A percentile compares a stretch with the other conserved stretches of the same genome.
These are phyloP conservation scores for Rhynchonycteris naso DNA, from an alignment of 2,797 vertebrate genomes.

Conservation along the genomic window DNA sequence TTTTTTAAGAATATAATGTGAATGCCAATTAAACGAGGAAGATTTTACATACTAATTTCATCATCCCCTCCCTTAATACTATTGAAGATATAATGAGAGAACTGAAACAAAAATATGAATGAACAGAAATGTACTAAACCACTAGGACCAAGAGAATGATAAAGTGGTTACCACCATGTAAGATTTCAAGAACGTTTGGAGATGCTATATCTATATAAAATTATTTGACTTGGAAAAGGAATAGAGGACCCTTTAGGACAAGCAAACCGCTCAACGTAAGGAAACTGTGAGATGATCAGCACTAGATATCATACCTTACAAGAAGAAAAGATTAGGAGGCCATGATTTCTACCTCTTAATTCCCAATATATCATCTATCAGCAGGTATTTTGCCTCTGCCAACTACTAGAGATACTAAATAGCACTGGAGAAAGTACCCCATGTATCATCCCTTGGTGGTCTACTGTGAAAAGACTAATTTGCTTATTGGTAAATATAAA, in stretches of 20 bases:
- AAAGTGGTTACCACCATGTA: background rate
- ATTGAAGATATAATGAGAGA: background rate
- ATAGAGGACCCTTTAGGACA: background rate
- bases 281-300: background rate
- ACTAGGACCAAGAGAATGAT: background rate
- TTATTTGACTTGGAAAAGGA: background rate
- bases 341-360: background rate
- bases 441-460: background rate
- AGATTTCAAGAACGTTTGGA: background rate
- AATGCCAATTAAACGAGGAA: constrained; percentile 10
- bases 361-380: background rate
- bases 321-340: background rate
- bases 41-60: background rate
- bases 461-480: background rate
- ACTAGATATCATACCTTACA: background rate
- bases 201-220: background rate
- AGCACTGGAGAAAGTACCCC: background rate
- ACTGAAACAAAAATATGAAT: background rate
- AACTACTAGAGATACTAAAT: background rate
- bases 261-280: background rate
- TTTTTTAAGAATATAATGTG: constrained; percentile 9
- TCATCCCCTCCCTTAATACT: background rate
- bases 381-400: background rate
- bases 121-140: background rate
- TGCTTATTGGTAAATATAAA: background rate